Evolutionary conservation across 2,888 invertebrate species (phyloP).

Genomic region (Habroteleia sp.): DNA sequence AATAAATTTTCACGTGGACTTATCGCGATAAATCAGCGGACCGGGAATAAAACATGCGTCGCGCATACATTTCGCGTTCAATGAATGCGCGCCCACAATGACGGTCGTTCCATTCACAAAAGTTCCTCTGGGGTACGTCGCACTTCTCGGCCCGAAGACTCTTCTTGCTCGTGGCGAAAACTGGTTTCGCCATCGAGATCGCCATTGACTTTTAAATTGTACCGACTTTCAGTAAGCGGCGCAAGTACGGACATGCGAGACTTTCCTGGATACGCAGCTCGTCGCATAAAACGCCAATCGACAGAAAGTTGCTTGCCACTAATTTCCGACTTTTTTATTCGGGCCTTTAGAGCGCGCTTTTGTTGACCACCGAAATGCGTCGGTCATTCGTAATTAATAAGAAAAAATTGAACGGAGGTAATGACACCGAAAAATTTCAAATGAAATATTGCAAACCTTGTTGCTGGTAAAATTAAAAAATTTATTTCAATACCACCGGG

Average conservation of each 20-base stretch:
- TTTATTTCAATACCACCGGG: too few relatives aligned
- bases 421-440: too few relatives aligned
- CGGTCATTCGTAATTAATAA: neutral
- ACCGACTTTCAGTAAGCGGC: slow-evolving; percentile 58
- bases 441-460: too few relatives aligned
- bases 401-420: too few relatives aligned
- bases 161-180: slow-evolving; percentile 61
- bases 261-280: slow-evolving; percentile 43
- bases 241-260: slow-evolving; percentile 51
- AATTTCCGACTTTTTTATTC: slow-evolving; percentile 36
- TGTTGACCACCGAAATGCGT: too few relatives aligned
- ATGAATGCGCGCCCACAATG: slow-evolving; percentile 51
- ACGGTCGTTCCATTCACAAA: slow-evolving; percentile 63
- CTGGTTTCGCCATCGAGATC: slow-evolving; percentile 64
- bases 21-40: slow-evolving; percentile 43
- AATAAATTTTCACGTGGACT: slow-evolving; percentile 22
- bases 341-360: neutral
- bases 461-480: too few relatives aligned
- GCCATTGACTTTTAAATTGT: slow-evolving; percentile 65
- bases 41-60: slow-evolving; percentile 16
- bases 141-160: slow-evolving; percentile 28
- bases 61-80: slow-evolving; percentile 29
- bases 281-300: slow-evolving; percentile 41
- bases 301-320: slow-evolving; percentile 33
- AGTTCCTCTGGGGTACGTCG: slow-evolving; percentile 47